Evolutionary conservation across 1,140 invertebrate species (phyloP), one percentile per base, ranked within the genome.

Genomic region (Halesus radiatus): DNA sequence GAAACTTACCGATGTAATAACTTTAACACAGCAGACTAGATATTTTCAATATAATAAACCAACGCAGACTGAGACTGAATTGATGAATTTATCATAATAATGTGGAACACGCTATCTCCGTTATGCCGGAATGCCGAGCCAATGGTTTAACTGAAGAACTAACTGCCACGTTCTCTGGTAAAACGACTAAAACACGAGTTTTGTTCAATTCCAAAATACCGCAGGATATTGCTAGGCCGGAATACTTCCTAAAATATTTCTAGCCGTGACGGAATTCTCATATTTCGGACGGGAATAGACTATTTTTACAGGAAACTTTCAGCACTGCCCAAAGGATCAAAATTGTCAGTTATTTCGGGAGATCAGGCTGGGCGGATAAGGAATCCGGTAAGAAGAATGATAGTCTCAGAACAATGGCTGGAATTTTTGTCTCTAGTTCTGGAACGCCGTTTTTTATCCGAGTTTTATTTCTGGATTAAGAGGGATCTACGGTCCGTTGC

Each of bases 371-470:
- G 26, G 26, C 26, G 26, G 26, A 3, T 29, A 29, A 29, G 66
- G 80, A 82, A 82, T 82, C 80, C 56, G n/a, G 52, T 18, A 26
- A 45, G 62, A 82, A 82, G 80, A 82, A 76, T 82, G 70, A 82
- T 82, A 79, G 80, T 79, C 79, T n/a, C 56, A 16, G 70, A 79
- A 82, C 76, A 82, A 79, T 79, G 76, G 73, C 13, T 29, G 76
- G 80, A 82, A 82, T 82, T 77, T 26, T n/a, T 7, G 56, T 45
- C 52, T 23, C n/a, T 52, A 16, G 26, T 32, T 53, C 15, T 15
- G 60, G 72, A 53, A 16, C 52, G 50, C 68, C 52, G 50, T 74
- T 74, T 74, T 74, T 74, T 76, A 78, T 72, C 29, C 52, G 58
- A 76, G 52, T 54, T 50, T 73, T 81, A 78, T 81, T 81, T 78